A percentile compares a stretch with the other conserved stretches of the same genome.
phyloP scores from a whole-genome alignment of 2,888 invertebrate genomes.

The Hedychridium roseum region DNA sequence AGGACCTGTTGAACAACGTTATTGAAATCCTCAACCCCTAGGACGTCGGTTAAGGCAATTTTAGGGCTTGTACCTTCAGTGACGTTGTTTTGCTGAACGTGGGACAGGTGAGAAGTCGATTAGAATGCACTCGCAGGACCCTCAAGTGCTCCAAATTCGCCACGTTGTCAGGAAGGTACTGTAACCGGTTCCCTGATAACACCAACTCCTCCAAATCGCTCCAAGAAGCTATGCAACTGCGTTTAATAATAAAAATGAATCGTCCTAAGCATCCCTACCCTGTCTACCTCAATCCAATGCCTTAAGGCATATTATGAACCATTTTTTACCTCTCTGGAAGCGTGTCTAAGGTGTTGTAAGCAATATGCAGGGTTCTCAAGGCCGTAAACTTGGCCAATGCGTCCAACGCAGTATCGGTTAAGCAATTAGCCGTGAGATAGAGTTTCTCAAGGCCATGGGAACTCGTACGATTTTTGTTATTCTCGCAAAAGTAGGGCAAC shows the following conservation, averaged over 20 bases:
- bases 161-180: conserved; percentile 79
- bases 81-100: conserved; percentile 78
- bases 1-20: conserved; percentile 67
- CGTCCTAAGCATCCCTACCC: not conserved
- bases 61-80: conserved; percentile 67
- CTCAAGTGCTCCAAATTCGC: conserved; percentile 75
- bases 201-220: conserved; percentile 82
- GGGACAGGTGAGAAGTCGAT: conserved; percentile 78
- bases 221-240: conserved; percentile 78
- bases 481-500: conserved; percentile 71
- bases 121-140: conserved; percentile 83
- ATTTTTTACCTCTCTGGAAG: conserved; percentile 71
- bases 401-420: conserved; percentile 75
- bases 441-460: conserved; percentile 70
- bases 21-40: too few species aligned
- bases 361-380: conserved; percentile 76
- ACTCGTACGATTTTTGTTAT: conserved; percentile 40
- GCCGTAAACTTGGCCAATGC: conserved; percentile 73
- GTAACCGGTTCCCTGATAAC: conserved; percentile 81
- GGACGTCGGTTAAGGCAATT: conserved; percentile 4
- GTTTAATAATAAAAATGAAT: not conserved
- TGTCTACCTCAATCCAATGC: not conserved
- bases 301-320: not conserved
- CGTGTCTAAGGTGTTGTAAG: conserved; percentile 79
- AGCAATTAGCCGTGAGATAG: conserved; percentile 79